Conservation (phyloP, 2,797 vertebrate species). For the Scyliorhinus canicula region DNA sequence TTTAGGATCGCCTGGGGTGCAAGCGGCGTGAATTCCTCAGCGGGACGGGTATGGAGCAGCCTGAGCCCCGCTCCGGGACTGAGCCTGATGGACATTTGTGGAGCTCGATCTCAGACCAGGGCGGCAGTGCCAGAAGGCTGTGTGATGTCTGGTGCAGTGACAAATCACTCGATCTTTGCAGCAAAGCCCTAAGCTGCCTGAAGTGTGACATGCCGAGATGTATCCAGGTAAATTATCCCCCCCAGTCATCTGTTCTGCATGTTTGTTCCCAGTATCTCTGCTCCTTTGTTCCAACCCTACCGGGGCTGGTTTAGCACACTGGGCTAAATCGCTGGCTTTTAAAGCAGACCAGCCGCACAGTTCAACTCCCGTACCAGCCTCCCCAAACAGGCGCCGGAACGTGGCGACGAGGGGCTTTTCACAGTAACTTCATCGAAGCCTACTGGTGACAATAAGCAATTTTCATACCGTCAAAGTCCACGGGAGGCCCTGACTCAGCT, state of each 20-base stretch:
- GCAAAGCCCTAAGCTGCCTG: neutral
- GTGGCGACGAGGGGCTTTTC: too few relatives aligned
- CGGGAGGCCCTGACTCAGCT: neutral
- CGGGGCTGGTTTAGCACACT: too few relatives aligned
- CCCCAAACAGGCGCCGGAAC: too few relatives aligned
- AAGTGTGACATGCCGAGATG: conserved; percentile 25
- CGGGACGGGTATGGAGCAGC: neutral
- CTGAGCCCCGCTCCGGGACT: neutral
- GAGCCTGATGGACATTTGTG: neutral
- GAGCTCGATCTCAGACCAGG: conserved; percentile 39
- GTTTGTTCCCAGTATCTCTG: neutral
- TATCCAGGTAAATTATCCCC: conserved; percentile 3
- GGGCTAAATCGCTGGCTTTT: too few relatives aligned
- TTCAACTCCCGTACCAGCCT: too few relatives aligned
- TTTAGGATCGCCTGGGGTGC: neutral
- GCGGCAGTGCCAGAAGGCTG: conserved; percentile 43
- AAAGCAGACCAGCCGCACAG: too few relatives aligned
- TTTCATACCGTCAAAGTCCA: too few relatives aligned
- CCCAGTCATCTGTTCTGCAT: neutral
- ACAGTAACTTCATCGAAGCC: too few relatives aligned
- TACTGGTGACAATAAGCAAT: too few relatives aligned
- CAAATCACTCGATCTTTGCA: conserved; percentile 31
- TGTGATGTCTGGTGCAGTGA: conserved; percentile 19
- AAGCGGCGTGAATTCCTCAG: neutral
- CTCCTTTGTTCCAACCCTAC: too few relatives aligned